Base-by-base conservation (phyloP, 1,140 invertebrate genomes). In the Listronotus oregonensis region DNA sequence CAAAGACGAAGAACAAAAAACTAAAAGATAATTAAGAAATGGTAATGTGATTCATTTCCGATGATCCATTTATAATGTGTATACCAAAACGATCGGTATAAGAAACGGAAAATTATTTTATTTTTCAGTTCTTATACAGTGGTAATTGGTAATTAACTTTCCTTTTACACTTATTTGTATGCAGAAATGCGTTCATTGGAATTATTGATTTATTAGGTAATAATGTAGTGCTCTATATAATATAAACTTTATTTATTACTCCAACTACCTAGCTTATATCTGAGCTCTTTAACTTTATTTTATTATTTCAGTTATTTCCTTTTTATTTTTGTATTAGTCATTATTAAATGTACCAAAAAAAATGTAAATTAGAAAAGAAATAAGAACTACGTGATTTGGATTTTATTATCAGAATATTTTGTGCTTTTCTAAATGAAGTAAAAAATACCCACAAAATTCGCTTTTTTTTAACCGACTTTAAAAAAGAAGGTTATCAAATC, bases 151-250 rank as follows among this genome's bases (percentile, higher is more conserved):
- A 67, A 67, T 67, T 67, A 67, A 67, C 54, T 60, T 63, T 55
- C 59, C 66, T 67, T 63, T 67, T 67, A 64, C 66, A 63, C 66
- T 67, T 63, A 63, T 67, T 67, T 60, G 66, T 61, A 67, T 67
- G 66, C 66, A 67, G 66, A 57, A 67, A 67, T 51, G 66, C 60
- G 32, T 57, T 58, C 60, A 58, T 67, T 63, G 60, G 54, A 67
- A 61, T 67, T 61, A 67, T 67, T 67, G 66, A 67, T 67, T 67
- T 67, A 67, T 67, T 67, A 63, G 60, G 66, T 67, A 67, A 67
- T 61, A 67, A 63, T 58, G 32, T 37, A 40, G 42, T 44, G 57
- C 54, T 67, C 59, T 63, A 67, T 63, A 62, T 62, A 67, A 54
- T 66, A 66, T 66, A 66, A 54, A 66, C 15, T 43, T 59, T 66